Evolutionary conservation across 1,140 invertebrate genomes (phyloP).

Genomic region (Tenebrio molitor): DNA sequence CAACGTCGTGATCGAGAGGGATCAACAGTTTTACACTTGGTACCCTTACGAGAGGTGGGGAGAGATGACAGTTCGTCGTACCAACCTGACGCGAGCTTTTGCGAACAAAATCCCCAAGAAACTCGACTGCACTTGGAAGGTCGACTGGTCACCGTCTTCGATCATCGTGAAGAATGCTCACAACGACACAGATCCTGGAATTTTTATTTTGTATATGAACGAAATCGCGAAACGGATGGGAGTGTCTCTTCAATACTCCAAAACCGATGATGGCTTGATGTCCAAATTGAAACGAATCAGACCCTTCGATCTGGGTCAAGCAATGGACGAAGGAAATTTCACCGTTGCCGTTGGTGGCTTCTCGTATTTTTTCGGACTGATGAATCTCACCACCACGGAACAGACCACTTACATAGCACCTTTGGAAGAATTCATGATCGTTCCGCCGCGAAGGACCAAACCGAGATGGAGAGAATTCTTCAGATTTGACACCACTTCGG

Average conservation of each 20-base stretch:
- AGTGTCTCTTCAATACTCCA: background rate
- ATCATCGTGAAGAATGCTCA: background rate
- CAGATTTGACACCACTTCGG: background rate
- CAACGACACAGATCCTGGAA: constrained; percentile 22
- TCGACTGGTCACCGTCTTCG: background rate
- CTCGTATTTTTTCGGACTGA: too few species aligned
- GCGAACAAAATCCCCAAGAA: constrained; percentile 26
- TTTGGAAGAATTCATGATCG: background rate
- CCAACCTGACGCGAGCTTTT: too few species aligned
- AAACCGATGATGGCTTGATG: background rate
- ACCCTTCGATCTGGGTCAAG: too few species aligned
- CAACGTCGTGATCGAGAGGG: too few species aligned
- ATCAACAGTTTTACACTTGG: too few species aligned
- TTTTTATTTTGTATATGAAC: constrained; percentile 1
- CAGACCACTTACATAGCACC: background rate
- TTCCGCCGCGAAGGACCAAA: background rate
- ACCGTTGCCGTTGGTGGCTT: too few species aligned
- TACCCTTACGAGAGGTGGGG: too few species aligned
- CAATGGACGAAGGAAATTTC: too few species aligned
- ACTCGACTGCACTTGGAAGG: background rate
- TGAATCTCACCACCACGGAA: too few species aligned
- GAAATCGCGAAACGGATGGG: background rate
- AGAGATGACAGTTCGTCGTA: too few species aligned
- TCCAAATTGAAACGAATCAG: too few species aligned
- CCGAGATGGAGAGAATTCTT: constrained; percentile 2